Base-by-base conservation (phyloP, 2,888 invertebrate genomes). In the Aromia moschata region DNA sequence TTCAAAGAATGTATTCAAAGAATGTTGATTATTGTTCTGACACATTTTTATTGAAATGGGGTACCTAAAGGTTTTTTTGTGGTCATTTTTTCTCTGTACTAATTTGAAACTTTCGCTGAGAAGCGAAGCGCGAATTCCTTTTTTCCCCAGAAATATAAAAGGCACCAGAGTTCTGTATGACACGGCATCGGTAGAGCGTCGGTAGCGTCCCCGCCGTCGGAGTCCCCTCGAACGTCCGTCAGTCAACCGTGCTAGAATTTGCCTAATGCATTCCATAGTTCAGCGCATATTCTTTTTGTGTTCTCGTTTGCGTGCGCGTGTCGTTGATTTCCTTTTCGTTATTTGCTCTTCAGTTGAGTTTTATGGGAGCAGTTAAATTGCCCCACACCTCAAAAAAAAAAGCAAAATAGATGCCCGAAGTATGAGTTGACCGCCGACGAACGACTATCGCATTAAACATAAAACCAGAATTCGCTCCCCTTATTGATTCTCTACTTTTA, bases 261-360 rank as follows among this genome's bases (percentile, higher is more conserved):
- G 74, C 75, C 70, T 75, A 76, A 74, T 76, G 73, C 74, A 73
- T 76, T 74, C 72, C 69, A 74, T 73, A 72, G 57, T 74, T 68
- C 62, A 65, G 54, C 67, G 71, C 73, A 73, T 73, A 73, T 75
- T 72, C 72, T 73, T 74, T 63, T 75, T 72, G 74, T 76, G 74
- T 74, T 74, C 76, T 73, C 74, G 73, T 67, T 72, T 67, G 73
- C 70, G 69, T 75, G 76, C 74, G 72, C 70, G 72, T 76, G 76
- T 73, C 75, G 69, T 75, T 77, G 75, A 77, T 75, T 77, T 74
- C 72, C 71, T 70, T 73, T 62, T 74, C 74, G 73, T 72, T 74
- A 69, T 71, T 70, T 72, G 71, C 70, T 71, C 70, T 72, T 70
- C 68, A 69, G 55, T 49, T 38, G 41, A 58, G 44, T 58, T 58